A percentile compares a stretch with the other conserved stretches of the same genome.
phyloP scores from a whole-genome alignment of 2,888 invertebrate species.

The Globia sparganii region DNA sequence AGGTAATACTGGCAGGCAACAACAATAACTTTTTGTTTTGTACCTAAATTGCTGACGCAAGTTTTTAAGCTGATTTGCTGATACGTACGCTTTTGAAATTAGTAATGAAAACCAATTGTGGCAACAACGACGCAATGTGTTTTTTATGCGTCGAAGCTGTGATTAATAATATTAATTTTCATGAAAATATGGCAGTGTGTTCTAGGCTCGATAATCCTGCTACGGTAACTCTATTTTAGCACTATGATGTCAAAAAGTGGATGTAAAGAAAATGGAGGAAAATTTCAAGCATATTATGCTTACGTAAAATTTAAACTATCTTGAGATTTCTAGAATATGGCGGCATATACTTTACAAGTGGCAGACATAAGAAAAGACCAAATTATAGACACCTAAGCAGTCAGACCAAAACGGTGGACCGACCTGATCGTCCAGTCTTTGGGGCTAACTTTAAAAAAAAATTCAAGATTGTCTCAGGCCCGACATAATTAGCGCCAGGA shows the following conservation, averaged over 20 bases:
- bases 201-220: not conserved
- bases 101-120: slow-evolving; percentile 4
- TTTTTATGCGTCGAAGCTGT: not conserved
- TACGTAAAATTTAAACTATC: not conserved
- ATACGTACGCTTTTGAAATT: slow-evolving; percentile 5
- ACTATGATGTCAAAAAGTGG: not conserved
- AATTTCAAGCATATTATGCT: not conserved
- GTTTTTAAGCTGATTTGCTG: not conserved
- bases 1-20: not conserved
- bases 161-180: not conserved
- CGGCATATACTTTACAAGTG: not conserved
- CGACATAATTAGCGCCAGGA: not conserved
- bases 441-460: not conserved
- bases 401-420: not conserved
- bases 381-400: not conserved
- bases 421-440: not conserved
- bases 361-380: not conserved
- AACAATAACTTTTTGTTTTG: slow-evolving; percentile 8
- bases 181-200: not conserved
- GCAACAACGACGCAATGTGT: not conserved
- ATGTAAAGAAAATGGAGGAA: not conserved
- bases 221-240: too few species aligned
- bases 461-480: not conserved
- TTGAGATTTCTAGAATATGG: not conserved
- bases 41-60: not conserved